Evolutionary conservation across 2,888 invertebrate genomes (phyloP).

Genomic region (Clepsis dumicolana): DNA sequence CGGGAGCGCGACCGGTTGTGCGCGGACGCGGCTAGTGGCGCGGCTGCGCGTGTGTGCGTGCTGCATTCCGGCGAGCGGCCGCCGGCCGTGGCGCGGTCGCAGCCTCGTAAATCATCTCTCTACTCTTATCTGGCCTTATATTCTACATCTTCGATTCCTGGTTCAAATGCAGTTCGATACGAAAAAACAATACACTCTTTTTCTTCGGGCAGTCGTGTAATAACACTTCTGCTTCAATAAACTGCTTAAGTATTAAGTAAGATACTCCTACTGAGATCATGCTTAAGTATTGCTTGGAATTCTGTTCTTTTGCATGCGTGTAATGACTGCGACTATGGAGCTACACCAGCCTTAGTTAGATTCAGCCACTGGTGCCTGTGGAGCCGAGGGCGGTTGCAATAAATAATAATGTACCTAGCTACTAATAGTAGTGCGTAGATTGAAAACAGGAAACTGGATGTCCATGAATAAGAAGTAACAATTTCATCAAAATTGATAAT

Average conservation of each 20-base stretch:
- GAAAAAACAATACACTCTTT: no score
- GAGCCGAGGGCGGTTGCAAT: no score
- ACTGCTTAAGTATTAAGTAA: no score
- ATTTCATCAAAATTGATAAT: conserved; percentile 15
- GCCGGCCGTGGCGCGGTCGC: no score
- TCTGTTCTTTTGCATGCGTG: no score
- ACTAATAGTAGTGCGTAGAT: background rate
- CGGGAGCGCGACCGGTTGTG: conserved; percentile 31
- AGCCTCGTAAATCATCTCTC: conserved; percentile 22
- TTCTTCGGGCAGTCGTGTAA: no score
- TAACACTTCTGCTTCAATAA: background rate
- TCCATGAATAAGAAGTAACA: background rate
- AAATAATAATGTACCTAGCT: no score
- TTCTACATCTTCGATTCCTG: conserved; percentile 9
- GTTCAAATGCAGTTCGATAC: background rate
- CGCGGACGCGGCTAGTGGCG: conserved; percentile 24
- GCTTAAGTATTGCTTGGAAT: no score
- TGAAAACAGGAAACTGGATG: background rate
- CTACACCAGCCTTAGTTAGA: no score
- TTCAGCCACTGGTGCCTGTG: no score
- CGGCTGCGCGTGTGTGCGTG: conserved; percentile 11
- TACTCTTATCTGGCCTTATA: conserved; percentile 2
- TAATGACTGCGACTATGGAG: no score
- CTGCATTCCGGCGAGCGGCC: conserved; percentile 19
- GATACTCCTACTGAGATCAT: no score